Conservation (phyloP, 37 sponge, comb jelly and placozoan species). For the Sycon ciliatum region DNA sequence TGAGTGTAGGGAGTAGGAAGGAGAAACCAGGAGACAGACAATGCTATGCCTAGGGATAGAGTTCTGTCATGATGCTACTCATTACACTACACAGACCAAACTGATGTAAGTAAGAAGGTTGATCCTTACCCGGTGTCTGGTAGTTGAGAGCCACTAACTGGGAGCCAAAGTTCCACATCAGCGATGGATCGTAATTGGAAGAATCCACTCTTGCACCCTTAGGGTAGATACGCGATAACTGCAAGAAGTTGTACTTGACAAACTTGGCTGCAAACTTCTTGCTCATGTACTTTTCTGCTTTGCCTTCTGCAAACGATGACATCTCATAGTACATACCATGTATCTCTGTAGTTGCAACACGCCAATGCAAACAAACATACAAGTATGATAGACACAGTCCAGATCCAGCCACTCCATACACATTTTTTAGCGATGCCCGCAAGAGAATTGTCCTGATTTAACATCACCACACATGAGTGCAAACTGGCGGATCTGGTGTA, state of each 20-base stretch:
- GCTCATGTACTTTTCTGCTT: constrained; percentile 37
- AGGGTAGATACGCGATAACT: constrained; percentile 87
- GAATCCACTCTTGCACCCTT: constrained; percentile 83
- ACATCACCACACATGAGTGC: too few species aligned
- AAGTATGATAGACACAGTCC: background rate
- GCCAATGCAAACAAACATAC: background rate
- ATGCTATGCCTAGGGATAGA: too few species aligned
- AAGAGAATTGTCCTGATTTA: too few species aligned
- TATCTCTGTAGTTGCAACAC: too few species aligned
- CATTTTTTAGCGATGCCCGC: too few species aligned
- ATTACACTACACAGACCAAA: too few species aligned
- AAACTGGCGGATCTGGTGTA: too few species aligned
- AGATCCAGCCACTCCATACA: constrained; percentile 69
- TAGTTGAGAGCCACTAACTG: constrained; percentile 92
- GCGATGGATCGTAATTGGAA: constrained; percentile 83
- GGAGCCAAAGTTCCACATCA: constrained; percentile 86
- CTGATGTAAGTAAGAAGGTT: too few species aligned
- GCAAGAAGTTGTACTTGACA: constrained; percentile 41
- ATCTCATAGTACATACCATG: constrained; percentile 71
- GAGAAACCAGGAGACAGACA: too few species aligned
- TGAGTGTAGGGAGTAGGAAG: too few species aligned
- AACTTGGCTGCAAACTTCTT: background rate
- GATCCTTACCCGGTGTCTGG: constrained; percentile 90
- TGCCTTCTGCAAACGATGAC: constrained; percentile 93
- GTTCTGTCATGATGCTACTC: too few species aligned